Evolutionary conservation across 2,113 vertebrate genomes (phyloP).

Genomic region (Crotalus tigris): DNA sequence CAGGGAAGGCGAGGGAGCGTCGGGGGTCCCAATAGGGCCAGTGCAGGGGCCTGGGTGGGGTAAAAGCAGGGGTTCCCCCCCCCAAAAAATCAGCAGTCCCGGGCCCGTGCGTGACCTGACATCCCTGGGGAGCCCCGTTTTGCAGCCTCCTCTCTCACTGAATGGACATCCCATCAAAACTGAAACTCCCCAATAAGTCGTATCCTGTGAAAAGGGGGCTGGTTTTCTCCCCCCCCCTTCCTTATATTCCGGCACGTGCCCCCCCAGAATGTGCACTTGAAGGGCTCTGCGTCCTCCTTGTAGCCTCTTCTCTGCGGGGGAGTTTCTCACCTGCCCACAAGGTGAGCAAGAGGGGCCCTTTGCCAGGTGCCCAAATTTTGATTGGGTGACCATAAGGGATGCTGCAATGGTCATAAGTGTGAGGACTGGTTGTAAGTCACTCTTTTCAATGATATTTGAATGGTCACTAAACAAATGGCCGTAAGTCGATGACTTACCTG

Average conservation of each 20-base stretch:
- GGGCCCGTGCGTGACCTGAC: fast-evolving
- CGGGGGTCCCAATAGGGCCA: not conserved
- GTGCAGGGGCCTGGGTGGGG: not conserved
- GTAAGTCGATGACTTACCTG: no score
- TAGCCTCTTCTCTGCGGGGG: not conserved
- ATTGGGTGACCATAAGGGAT: no score
- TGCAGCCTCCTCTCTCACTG: no score
- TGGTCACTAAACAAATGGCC: no score
- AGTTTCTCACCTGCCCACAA: not conserved
- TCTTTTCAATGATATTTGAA: no score
- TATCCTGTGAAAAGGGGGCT: not conserved
- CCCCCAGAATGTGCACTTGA: not conserved
- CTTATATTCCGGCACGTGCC: not conserved
- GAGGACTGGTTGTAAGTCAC: no score
- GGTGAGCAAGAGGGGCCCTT: no score
- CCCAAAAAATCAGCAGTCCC: not conserved
- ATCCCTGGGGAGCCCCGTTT: not conserved
- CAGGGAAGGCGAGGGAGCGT: not conserved
- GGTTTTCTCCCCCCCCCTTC: not conserved
- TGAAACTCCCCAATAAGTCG: not conserved
- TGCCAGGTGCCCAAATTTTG: no score
- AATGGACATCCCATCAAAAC: no score
- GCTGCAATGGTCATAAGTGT: no score
- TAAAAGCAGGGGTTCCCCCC: not conserved
- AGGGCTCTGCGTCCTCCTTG: not conserved